These are phyloP conservation scores for Protonibea diacanthus DNA, from an alignment of 2,797 vertebrate genomes.

Conservation along the genomic window DNA sequence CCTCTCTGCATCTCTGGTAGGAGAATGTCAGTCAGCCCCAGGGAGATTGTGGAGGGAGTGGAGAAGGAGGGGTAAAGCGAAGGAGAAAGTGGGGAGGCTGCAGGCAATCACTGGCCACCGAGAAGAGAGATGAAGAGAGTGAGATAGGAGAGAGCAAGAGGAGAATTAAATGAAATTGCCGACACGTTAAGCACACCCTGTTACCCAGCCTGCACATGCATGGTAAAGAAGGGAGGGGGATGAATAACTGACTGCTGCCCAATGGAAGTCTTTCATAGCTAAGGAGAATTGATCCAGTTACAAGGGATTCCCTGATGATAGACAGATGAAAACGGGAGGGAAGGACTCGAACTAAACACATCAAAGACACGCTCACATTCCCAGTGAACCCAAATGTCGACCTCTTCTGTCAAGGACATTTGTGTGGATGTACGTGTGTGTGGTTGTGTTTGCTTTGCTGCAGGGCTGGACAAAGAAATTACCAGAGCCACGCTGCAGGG, in stretches of 20 bases:
- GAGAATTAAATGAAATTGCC: slow-evolving; percentile 80
- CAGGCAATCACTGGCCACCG: slow-evolving; percentile 66
- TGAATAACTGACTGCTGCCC: slow-evolving; percentile 50
- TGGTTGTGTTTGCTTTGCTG: slow-evolving; percentile 27
- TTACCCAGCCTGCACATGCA: slow-evolving; percentile 60
- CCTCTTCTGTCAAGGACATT: slow-evolving; percentile 50
- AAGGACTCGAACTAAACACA: slow-evolving; percentile 40
- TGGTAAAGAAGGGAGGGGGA: slow-evolving; percentile 21
- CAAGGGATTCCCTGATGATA: slow-evolving; percentile 39
- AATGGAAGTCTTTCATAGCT: slow-evolving; percentile 47
- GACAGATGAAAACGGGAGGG: slow-evolving; percentile 32
- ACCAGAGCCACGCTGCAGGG: slow-evolving; percentile 21
- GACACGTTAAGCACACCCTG: slow-evolving; percentile 78
- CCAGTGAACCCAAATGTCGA: slow-evolving; percentile 8
- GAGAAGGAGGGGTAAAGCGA: slow-evolving; percentile 13
- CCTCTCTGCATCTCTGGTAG: slow-evolving; percentile 50
- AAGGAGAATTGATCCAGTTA: slow-evolving; percentile 49
- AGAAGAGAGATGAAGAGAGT: slow-evolving; percentile 56
- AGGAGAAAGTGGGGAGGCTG: slow-evolving; percentile 44
- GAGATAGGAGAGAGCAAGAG: slow-evolving; percentile 53
- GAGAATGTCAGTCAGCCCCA: slow-evolving; percentile 48
- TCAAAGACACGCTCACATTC: slow-evolving; percentile 23
- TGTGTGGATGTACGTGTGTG: background rate
- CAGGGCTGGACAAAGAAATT: slow-evolving; percentile 40
- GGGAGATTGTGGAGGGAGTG: slow-evolving; percentile 25